Base-by-base conservation (phyloP, 2,888 invertebrate genomes). In the Leistus spinibarbis region DNA sequence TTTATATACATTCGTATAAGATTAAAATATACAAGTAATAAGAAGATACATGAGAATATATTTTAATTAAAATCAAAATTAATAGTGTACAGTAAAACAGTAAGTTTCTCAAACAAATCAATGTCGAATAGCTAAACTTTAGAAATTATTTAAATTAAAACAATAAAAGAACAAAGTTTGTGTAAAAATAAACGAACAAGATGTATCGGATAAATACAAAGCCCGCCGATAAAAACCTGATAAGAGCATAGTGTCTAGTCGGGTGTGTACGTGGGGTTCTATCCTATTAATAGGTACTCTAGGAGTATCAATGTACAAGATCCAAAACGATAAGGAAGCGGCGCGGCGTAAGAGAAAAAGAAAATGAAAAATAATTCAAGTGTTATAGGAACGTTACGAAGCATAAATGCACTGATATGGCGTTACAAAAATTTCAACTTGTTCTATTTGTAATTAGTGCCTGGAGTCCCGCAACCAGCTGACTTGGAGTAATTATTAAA, bases 401-500 rank as follows among this genome's bases (percentile, higher is more conserved):
- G 40, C 40, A 40, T 13, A 40, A 40, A 27, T 10, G 40, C 7
- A 60, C 60, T 19, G 17, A 16, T 60, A 2, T 60, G 16, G 72
- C 65, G 72, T 57, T 72, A 71, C 65, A 65, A 65, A 5, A 40
- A 4, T 40, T 5, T 40, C 13, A 10, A 40, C 3, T 27, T 73
- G 67, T 65, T 72, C 73, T 67, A 73, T 67, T 67, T 67, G 73
- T 73, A 73, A 73, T 73, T 73, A 73, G 67, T 53, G 54, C 40
- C n/a, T n/a, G n/a, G n/a, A n/a, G n/a, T n/a, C n/a, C n/a, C 7
- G 40, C 40, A 40, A 73, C 60, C 73, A 56, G 73, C 73, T 73
- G 73, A 73, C 73, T 73, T 40, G 67, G 57, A 73, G 66, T 73
- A 73, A 73, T 73, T 73, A 73, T 62, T 66, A 73, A 65, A 67